These are phyloP conservation scores for Seriola dumerili DNA, from an alignment of 2,113 vertebrate species.

Conservation along the genomic window DNA sequence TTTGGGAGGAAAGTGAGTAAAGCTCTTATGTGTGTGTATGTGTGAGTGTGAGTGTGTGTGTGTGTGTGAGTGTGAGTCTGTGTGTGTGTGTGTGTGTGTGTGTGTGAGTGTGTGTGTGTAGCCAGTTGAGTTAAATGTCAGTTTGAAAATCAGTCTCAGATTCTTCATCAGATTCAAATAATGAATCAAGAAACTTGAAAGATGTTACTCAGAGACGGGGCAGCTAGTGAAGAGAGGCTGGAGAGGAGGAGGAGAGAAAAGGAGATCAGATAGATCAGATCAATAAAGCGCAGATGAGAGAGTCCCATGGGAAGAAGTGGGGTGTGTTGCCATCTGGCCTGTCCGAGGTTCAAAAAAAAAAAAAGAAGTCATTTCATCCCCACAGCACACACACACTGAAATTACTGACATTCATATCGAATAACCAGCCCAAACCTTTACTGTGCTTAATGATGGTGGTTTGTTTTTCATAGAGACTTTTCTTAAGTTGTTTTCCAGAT, in stretches of 20 bases:
- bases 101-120: not conserved
- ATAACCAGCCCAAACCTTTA: not conserved
- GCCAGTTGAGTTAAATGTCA: not conserved
- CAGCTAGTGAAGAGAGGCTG: constrained; percentile 24
- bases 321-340: constrained; percentile 65
- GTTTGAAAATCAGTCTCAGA: not conserved
- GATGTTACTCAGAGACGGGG: not conserved
- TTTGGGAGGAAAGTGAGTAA: not conserved
- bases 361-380: constrained; percentile 11
- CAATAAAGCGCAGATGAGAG: constrained; percentile 75
- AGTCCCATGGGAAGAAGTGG: constrained; percentile 45
- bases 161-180: not conserved
- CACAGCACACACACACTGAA: not conserved
- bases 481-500: constrained; percentile 28
- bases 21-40: not conserved
- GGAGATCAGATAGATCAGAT: constrained; percentile 55
- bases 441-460: constrained; percentile 28
- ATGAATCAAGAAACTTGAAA: not conserved
- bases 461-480: constrained; percentile 8
- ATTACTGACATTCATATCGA: constrained; percentile 3
- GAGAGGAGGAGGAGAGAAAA: constrained; percentile 10
- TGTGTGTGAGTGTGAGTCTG: too few species aligned
- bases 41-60: too few species aligned
- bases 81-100: too few species aligned
- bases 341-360: not conserved